Evolutionary conservation across 2,113 vertebrate species (phyloP).

Genomic region (Opisthocomus hoazin): DNA sequence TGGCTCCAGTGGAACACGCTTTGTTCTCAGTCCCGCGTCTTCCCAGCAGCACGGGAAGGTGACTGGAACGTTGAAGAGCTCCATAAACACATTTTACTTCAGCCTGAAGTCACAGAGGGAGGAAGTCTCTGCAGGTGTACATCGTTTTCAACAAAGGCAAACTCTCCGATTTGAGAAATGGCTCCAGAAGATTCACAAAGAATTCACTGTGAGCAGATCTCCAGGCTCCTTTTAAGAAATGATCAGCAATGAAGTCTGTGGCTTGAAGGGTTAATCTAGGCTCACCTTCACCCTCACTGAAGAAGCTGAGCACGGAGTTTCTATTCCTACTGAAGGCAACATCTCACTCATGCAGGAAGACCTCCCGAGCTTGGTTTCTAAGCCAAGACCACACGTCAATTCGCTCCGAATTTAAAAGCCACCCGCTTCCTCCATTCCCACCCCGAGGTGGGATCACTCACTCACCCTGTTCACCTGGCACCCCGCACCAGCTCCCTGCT

Average conservation of each 20-base stretch:
- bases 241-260: rapidly evolving
- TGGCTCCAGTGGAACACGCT: not conserved
- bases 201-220: not conserved
- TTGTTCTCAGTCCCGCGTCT: not conserved
- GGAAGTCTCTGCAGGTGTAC: not conserved
- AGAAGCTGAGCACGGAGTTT: not conserved
- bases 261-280: not conserved
- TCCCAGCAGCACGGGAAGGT: not conserved
- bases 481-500: rapidly evolving
- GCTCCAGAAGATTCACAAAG: not conserved
- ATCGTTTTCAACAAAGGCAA: not conserved
- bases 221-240: not conserved
- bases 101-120: not conserved
- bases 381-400: not conserved
- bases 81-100: not conserved
- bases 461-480: not conserved
- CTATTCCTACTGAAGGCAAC: not conserved
- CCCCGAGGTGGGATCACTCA: not conserved
- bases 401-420: not conserved
- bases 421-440: not conserved
- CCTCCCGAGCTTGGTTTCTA: rapidly evolving
- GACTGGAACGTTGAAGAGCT: not conserved
- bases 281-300: rapidly evolving
- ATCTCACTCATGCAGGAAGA: not conserved
- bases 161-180: not conserved